A percentile compares a stretch with the other conserved stretches of the same genome.
Evolutionary conservation across 2,888 invertebrate species (phyloP).

Genomic region (Malacosoma neustria): DNA sequence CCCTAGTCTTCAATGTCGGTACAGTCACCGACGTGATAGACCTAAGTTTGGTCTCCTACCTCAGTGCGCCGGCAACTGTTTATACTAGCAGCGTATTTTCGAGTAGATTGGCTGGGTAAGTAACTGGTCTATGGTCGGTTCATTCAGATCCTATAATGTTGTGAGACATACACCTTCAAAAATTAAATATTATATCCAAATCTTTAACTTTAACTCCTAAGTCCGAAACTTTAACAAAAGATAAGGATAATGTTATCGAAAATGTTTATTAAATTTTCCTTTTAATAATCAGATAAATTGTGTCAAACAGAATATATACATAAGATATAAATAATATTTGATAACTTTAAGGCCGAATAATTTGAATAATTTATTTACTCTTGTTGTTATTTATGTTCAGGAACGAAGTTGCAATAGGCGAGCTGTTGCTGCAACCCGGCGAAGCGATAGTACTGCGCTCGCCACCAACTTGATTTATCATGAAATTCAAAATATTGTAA

Average conservation of each 20-base stretch:
- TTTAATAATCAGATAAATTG: too few relatives aligned
- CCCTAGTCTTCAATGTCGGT: slow-evolving; percentile 71
- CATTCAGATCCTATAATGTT: too few relatives aligned
- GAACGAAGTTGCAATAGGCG: slow-evolving; percentile 16
- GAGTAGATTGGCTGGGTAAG: slow-evolving; percentile 33
- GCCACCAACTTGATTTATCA: slow-evolving; percentile 15
- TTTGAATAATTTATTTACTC: slow-evolving; percentile 1
- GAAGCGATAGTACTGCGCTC: slow-evolving; percentile 34
- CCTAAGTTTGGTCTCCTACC: slow-evolving; percentile 26
- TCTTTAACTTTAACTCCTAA: too few relatives aligned
- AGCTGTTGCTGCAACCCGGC: slow-evolving; percentile 27
- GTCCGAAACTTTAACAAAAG: too few relatives aligned
- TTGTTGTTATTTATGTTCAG: slow-evolving; percentile 17
- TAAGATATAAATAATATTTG: too few relatives aligned
- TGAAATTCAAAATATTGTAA: not conserved
- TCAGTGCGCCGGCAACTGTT: slow-evolving; percentile 31
- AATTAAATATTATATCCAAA: too few relatives aligned
- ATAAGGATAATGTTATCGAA: too few relatives aligned
- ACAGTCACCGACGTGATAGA: slow-evolving; percentile 40
- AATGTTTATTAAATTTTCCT: too few relatives aligned
- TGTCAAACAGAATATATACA: too few relatives aligned
- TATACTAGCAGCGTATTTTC: slow-evolving; percentile 44
- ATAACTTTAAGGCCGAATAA: too few relatives aligned
- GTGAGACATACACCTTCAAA: too few relatives aligned
- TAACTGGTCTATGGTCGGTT: too few relatives aligned